These are phyloP conservation scores for Aplodontia rufa DNA, from an alignment of 2,113 vertebrate genomes.

Conservation along the genomic window DNA sequence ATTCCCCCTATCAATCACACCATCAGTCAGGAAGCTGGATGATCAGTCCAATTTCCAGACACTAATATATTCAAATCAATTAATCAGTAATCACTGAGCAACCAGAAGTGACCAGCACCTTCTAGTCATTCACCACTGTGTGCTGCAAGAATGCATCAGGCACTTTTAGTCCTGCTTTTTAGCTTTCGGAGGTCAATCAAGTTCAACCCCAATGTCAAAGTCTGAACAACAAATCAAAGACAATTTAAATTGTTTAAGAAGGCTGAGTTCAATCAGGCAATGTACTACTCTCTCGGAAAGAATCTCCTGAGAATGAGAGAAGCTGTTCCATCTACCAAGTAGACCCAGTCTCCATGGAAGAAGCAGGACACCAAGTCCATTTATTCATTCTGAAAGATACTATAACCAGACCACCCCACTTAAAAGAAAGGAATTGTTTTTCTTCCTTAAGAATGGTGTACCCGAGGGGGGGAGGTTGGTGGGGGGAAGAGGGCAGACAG, in stretches of 20 bases:
- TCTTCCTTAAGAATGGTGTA: no score
- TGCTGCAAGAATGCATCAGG: neutral
- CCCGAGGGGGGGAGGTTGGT: no score
- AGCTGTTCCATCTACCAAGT: neutral
- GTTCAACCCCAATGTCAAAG: neutral
- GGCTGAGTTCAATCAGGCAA: neutral
- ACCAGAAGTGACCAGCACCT: neutral
- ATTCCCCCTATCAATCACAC: neutral
- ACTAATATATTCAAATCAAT: conserved; percentile 35
- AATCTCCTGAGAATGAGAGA: neutral
- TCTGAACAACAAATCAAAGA: conserved; percentile 25
- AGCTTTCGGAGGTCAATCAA: conserved; percentile 33
- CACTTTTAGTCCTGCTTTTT: conserved; percentile 32
- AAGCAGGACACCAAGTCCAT: neutral
- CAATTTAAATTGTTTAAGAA: neutral
- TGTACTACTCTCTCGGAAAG: neutral
- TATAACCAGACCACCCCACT: no score
- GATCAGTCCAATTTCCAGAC: conserved; percentile 5
- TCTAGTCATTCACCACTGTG: neutral
- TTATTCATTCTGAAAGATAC: no score
- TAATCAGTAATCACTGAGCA: neutral
- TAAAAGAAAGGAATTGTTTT: no score
- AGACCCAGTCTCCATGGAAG: neutral
- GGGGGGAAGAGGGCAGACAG: no score
- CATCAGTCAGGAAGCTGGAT: neutral